Percentiles rank a stretch among this genome's conserved stretches.
Conservation (phyloP, 1,140 invertebrate genomes). For the Pemphigus obesinymphae region DNA sequence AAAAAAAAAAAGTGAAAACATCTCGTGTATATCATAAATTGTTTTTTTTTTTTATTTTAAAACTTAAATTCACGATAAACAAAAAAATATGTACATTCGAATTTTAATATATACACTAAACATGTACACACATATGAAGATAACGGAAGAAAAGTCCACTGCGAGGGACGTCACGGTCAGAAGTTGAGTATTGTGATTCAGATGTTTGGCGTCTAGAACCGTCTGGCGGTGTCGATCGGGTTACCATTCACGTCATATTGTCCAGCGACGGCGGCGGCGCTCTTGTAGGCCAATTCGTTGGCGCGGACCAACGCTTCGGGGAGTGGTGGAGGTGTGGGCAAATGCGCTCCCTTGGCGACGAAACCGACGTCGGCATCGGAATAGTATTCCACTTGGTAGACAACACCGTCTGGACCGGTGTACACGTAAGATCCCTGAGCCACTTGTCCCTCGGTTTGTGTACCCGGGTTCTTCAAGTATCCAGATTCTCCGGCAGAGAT, state of each 20-base stretch:
- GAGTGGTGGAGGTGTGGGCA: constrained; percentile 48
- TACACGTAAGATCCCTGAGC: constrained; percentile 65
- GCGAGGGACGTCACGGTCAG: too few species aligned
- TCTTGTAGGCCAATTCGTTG: constrained; percentile 30
- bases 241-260: constrained; percentile 43
- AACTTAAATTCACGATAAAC: too few species aligned
- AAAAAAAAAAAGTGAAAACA: too few species aligned
- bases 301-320: constrained; percentile 44
- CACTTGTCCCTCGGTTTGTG: constrained; percentile 54
- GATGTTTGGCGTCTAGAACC: background rate
- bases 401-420: constrained; percentile 73
- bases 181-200: too few species aligned
- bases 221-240: constrained; percentile 30
- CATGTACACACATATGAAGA: too few species aligned
- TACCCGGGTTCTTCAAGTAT: constrained; percentile 56
- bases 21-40: too few species aligned
- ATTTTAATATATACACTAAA: too few species aligned
- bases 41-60: too few species aligned
- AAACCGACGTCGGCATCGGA: constrained; percentile 75
- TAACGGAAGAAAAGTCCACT: too few species aligned
- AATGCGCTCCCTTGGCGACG: constrained; percentile 60
- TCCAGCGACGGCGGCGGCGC: constrained; percentile 31
- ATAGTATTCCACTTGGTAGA: constrained; percentile 68
- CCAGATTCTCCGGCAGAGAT: constrained; percentile 62
- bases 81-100: too few species aligned